Percentiles rank a stretch among this genome's conserved stretches.
Evolutionary conservation across 2,113 vertebrate genomes (phyloP).

Genomic region (Pygoscelis antarcticus): DNA sequence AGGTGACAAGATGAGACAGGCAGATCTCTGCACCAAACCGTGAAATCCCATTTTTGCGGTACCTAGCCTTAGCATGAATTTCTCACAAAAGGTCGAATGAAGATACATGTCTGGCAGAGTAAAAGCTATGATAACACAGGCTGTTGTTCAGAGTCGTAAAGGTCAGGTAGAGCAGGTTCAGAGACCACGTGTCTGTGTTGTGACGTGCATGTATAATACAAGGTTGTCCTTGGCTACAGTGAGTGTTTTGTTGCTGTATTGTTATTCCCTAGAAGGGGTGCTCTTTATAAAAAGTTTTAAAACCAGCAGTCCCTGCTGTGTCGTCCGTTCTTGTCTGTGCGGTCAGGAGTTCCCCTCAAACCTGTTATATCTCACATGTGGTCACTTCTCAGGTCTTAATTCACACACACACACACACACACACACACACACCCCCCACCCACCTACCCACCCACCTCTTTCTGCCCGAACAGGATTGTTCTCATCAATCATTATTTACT

Average conservation of each 20-base stretch:
- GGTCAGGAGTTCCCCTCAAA: background rate
- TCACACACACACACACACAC: accelerated
- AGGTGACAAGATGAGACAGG: background rate
- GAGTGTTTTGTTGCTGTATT: background rate
- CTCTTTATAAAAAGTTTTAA: background rate
- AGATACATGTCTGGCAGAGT: background rate
- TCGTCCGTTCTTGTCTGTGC: background rate
- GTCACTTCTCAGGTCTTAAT: background rate
- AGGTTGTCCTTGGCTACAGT: background rate
- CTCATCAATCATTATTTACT: background rate
- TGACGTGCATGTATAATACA: background rate
- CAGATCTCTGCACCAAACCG: background rate
- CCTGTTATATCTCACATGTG: background rate
- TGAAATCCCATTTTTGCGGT: background rate
- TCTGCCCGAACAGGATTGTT: background rate
- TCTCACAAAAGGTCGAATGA: background rate
- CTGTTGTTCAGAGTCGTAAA: background rate
- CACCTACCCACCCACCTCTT: background rate
- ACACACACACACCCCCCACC: accelerated
- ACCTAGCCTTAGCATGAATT: background rate
- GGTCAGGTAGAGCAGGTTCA: constrained; percentile 14
- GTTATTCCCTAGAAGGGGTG: background rate
- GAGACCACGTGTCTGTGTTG: background rate
- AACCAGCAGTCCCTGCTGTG: background rate
- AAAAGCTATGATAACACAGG: background rate